Evolutionary conservation across 2,113 vertebrate species (phyloP), one percentile per base, ranked within the genome.

Genomic region (Petrocephalus microphthalmus): DNA sequence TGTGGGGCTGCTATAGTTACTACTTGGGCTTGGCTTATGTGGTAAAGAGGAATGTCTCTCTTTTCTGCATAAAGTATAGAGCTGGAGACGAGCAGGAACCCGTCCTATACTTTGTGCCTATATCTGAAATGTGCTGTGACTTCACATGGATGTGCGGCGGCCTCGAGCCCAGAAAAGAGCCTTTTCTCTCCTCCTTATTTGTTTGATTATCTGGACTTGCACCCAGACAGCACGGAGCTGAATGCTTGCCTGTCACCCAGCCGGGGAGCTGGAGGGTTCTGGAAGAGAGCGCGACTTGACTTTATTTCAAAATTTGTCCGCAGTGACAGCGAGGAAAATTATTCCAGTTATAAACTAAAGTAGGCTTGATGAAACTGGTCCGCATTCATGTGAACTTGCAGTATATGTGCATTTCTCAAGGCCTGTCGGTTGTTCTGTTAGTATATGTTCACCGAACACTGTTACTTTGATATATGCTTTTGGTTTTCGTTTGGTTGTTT

Each of bases 311-410:
- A 78, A 42, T 78, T 78, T 78, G 33, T 20, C 60, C 67, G 29
- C 7, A 1, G 25, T 25, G 51, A 52, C 64, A 51, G 47, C 52
- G 29, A 47, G 13, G 64, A 15, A 71, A 29, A 56, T 53, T 20
- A 42, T 33, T 64, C 54, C 45, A 54, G 25, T 29, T 17, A 85
- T 0, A 53, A 53, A 54, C 15, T 13, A 86, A 60, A 57, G 19
- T 13, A 42, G 33, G 71, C 71, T 78, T 42, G 5, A 17, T 37
- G 71, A 78, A 78, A 78, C 33, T 42, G 71, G 71, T 90, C 88
- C 89, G 89, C 88, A 93, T 98, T 96, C 97, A 98, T 99, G 98
- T 99, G 98, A 97, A 99, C 98, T 96, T 98, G 98, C 97, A 98
- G 97, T 97, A 91, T 93, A 92, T 95, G 94, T 96, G 96, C 96